Evolutionary conservation across 2,888 invertebrate genomes (phyloP).

Genomic region (Muscina levida): DNA sequence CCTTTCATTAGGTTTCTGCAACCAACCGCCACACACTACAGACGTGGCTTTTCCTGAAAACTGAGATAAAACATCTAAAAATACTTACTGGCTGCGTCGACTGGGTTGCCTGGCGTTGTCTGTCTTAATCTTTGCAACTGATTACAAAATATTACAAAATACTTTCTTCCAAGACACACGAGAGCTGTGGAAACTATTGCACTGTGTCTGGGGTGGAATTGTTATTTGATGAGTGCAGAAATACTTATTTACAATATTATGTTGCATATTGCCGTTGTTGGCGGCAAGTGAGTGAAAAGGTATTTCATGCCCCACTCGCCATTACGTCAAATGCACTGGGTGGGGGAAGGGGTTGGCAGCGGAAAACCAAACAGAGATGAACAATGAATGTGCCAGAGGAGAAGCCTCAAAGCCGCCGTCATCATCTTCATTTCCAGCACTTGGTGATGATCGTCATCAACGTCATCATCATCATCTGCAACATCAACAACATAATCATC

Average conservation of each 20-base stretch:
- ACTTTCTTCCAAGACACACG: constrained; percentile 19
- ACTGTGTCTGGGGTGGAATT: background rate
- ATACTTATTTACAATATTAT: constrained; percentile 15
- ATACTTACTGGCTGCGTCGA: no score
- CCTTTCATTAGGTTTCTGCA: no score
- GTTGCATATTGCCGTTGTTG: constrained; percentile 12
- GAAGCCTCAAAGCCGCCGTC: constrained; percentile 6
- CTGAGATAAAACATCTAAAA: no score
- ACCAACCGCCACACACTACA: no score
- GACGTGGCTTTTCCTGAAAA: no score
- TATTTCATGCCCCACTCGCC: background rate
- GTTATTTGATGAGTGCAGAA: background rate
- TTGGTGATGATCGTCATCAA: constrained; percentile 4
- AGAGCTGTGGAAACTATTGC: no score
- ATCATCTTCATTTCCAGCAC: constrained; percentile 10
- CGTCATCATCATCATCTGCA: constrained; percentile 2
- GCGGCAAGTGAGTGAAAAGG: constrained; percentile 8
- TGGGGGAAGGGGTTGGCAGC: background rate
- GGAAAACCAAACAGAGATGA: background rate
- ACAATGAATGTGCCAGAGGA: background rate
- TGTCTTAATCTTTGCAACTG: constrained; percentile 20
- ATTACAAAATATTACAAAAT: constrained; percentile 30
- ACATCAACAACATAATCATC: constrained; percentile 7
- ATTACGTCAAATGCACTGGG: constrained; percentile 15
- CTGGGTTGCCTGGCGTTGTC: constrained; percentile 6